phyloP scores from a whole-genome alignment of 2,888 invertebrate genomes.

The Catocala sponsa region DNA sequence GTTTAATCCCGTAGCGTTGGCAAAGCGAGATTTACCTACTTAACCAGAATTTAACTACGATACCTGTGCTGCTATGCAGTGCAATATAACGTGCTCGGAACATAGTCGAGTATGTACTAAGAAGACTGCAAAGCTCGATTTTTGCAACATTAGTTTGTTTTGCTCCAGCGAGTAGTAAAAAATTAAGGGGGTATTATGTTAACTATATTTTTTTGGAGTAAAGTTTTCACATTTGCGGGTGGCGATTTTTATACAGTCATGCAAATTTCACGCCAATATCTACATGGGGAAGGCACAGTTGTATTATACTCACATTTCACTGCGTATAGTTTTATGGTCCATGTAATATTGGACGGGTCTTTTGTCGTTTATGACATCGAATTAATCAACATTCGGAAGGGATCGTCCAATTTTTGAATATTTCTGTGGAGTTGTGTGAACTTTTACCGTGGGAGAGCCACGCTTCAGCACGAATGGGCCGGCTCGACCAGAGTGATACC shows the following conservation, averaged over 20 bases:
- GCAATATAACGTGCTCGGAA: slow-evolving; percentile 24
- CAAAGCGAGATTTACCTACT: slow-evolving; percentile 54
- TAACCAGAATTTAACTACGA: slow-evolving; percentile 37
- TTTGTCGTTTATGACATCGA: too few species aligned
- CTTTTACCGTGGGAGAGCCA: too few species aligned
- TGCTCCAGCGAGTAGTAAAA: not conserved
- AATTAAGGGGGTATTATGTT: slow-evolving; percentile 5
- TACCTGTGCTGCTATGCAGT: slow-evolving; percentile 16
- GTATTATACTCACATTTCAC: too few species aligned
- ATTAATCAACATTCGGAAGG: too few species aligned
- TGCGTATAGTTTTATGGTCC: too few species aligned
- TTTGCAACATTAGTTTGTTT: slow-evolving; percentile 4
- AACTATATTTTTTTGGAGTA: not conserved
- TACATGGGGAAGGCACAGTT: too few species aligned
- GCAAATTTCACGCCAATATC: too few species aligned
- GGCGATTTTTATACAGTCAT: not conserved
- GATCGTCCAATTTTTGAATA: too few species aligned
- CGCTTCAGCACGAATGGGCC: too few species aligned
- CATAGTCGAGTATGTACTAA: slow-evolving; percentile 9
- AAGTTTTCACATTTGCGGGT: not conserved
- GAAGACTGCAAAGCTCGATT: slow-evolving; percentile 3
- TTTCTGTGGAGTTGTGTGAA: too few species aligned
- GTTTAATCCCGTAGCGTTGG: slow-evolving; percentile 40
- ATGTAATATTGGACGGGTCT: too few species aligned
- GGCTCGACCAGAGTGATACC: too few species aligned